phyloP scores from a whole-genome alignment of 2,888 invertebrate species.

The Plemyria rubiginata region DNA sequence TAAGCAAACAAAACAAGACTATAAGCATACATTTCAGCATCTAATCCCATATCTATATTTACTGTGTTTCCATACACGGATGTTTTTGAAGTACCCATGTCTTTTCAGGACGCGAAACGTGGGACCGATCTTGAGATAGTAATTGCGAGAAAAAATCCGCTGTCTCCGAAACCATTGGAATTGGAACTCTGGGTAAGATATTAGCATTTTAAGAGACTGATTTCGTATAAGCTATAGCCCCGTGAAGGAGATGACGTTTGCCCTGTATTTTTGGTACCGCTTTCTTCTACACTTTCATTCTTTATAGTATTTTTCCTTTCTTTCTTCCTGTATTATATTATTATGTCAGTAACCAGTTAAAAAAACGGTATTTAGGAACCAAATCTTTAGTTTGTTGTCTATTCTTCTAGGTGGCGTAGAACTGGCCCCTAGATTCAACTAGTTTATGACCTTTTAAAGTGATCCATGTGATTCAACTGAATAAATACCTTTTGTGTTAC shows the following conservation, averaged over 20 bases:
- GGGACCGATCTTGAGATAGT: slow-evolving; percentile 93
- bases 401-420: too few relatives aligned
- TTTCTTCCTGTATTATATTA: too few relatives aligned
- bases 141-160: slow-evolving; percentile 91
- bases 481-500: background rate
- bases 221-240: background rate
- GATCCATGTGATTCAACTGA: too few relatives aligned
- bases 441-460: too few relatives aligned
- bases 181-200: slow-evolving; percentile 91
- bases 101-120: slow-evolving; percentile 88
- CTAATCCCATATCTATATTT: background rate
- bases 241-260: background rate
- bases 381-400: too few relatives aligned
- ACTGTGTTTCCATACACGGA: slow-evolving; percentile 28
- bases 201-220: slow-evolving; percentile 42
- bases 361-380: too few relatives aligned
- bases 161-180: slow-evolving; percentile 90
- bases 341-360: too few relatives aligned
- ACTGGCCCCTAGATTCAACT: too few relatives aligned
- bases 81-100: slow-evolving; percentile 39
- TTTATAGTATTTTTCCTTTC: too few relatives aligned
- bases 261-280: background rate
- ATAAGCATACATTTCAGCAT: too few relatives aligned
- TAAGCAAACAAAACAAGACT: too few relatives aligned
- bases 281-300: too few relatives aligned